Evolutionary conservation across 2,797 vertebrate species (phyloP).

Genomic region (Hozukius guyotensis): DNA sequence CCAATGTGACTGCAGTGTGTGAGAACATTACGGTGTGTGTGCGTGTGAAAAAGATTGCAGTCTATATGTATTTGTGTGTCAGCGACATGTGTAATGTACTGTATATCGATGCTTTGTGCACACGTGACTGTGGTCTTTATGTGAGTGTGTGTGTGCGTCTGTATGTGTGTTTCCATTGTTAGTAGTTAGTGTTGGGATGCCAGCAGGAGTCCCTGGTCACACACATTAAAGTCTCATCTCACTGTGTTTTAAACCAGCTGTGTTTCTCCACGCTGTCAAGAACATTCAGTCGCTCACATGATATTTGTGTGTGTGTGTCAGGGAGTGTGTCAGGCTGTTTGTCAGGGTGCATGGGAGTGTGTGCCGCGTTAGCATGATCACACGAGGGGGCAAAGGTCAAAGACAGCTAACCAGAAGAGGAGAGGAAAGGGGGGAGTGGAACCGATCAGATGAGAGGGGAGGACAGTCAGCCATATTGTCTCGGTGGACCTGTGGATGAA

Average conservation of each 20-base stretch:
- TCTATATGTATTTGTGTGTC: constrained; percentile 33
- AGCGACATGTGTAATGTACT: constrained; percentile 38
- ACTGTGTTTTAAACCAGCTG: constrained; percentile 74
- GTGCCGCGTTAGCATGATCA: constrained; percentile 61
- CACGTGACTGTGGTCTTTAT: constrained; percentile 8
- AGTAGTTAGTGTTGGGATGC: constrained; percentile 51
- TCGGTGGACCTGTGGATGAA: constrained; percentile 2
- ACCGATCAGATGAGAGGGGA: constrained; percentile 35
- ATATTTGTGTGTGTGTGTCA: constrained; percentile 29
- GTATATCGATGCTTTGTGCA: constrained; percentile 23
- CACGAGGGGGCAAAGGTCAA: constrained; percentile 71
- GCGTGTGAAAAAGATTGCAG: background rate
- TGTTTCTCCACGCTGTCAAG: constrained; percentile 75
- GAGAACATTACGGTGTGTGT: background rate
- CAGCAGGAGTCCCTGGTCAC: constrained; percentile 74
- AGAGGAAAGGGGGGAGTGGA: constrained; percentile 30
- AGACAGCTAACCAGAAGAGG: constrained; percentile 63
- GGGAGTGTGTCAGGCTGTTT: constrained; percentile 40
- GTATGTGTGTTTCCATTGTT: constrained; percentile 39
- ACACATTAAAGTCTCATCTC: constrained; percentile 76
- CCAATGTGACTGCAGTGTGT: background rate
- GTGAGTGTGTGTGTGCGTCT: constrained; percentile 3
- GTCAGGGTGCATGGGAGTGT: constrained; percentile 53
- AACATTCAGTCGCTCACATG: constrained; percentile 54
- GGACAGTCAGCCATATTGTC: background rate